Conservation (phyloP, 2,888 invertebrate genomes). For the Hemaris fuciformis region DNA sequence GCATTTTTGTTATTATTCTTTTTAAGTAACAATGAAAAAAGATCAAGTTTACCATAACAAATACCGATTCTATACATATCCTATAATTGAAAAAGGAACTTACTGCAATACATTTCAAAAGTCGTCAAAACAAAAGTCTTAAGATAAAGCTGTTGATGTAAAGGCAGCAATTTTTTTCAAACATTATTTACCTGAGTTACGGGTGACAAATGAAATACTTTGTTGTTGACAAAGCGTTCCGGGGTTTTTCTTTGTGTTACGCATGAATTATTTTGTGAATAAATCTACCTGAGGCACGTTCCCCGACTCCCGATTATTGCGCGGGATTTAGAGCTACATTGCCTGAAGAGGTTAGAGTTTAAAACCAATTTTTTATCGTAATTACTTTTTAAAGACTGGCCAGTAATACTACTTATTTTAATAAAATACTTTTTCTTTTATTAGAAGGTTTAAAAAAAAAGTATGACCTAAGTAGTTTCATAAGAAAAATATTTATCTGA, state of each 20-base stretch:
- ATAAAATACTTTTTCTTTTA: no score
- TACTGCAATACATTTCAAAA: background rate
- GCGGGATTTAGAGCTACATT: slow-evolving; percentile 9
- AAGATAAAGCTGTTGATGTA: background rate
- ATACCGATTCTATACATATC: no score
- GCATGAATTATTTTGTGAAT: slow-evolving; percentile 35
- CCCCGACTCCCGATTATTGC: slow-evolving; percentile 11
- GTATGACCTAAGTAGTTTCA: no score
- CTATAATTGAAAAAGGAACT: no score
- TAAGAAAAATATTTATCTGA: no score
- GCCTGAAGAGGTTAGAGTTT: slow-evolving; percentile 4
- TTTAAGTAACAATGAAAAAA: no score
- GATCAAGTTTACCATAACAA: no score
- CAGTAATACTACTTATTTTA: no score
- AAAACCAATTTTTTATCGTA: background rate
- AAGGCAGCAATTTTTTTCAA: slow-evolving; percentile 25
- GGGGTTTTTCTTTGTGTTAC: slow-evolving; percentile 32
- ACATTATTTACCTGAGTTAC: slow-evolving; percentile 22
- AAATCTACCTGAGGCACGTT: slow-evolving; percentile 23
- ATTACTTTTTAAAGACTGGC: background rate
- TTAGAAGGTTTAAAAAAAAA: no score
- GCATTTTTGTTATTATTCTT: no score
- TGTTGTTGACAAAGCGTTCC: slow-evolving; percentile 35
- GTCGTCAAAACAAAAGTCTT: slow-evolving; percentile 3
- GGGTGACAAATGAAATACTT: slow-evolving; percentile 48